Evolutionary conservation across 1,140 invertebrate species (phyloP), one percentile per base, ranked within the genome.

Genomic region (Euwallacea fornicatus): DNA sequence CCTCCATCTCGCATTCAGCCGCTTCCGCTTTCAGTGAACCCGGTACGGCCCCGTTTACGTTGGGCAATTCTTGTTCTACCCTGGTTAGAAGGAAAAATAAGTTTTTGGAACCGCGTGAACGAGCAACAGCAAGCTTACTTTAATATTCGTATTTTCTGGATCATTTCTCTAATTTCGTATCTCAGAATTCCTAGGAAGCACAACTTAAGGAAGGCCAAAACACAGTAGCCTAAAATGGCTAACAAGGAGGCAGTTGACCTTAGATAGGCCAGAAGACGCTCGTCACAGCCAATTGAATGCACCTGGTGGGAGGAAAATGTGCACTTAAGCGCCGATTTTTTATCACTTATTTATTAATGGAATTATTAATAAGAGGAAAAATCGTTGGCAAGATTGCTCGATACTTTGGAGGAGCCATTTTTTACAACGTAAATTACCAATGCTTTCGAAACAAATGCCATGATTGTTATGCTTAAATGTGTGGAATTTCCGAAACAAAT

Each of bases 101-200:
- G 2, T 61, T 41, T 11, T 41, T 61, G 2, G 42, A 42, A 58
- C 2, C 8, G 9, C 59, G 16, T 41, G 15, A 64, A 47, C 3
- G 47, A 64, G 54, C 7, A 54, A n/a, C 2, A 67, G 7, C 8
- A 2, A 56, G 9, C 42, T 16, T 71, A 72, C 71, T 63, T 72
- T 63, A 87, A 81, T 77, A 88, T 86, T 75, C 82, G 86, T 80
- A 96, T 95, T 82, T 95, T 96, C 78, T 95, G 92, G 76, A 96
- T 94, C 93, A 94, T 94, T 79, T 94, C 93, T 61, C 89, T 85
- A 75, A 94, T 93, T 83, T 94, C 91, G 82, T 93, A 93, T 54
- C 89, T 85, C 44, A 96, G 84, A 76, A 96, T 95, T 41, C 92
- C 93, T 42, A 95, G 86, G 84, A 95, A 96, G 83, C 93, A 95